Conservation (phyloP, 2,797 vertebrate genomes). For the Toxotes lorentzi region DNA sequence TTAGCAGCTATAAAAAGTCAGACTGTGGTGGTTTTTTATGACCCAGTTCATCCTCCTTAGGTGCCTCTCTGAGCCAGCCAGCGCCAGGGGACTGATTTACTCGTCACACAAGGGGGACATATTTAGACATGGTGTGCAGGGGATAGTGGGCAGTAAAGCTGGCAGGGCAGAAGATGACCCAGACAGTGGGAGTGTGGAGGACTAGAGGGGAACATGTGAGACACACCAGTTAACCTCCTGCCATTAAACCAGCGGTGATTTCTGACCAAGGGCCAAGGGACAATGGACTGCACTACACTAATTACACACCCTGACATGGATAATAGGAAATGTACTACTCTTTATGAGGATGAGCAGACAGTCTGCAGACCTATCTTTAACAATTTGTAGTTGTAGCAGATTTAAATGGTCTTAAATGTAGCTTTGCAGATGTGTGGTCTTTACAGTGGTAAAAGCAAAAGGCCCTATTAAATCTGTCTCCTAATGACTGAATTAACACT, state of each 20-base stretch:
- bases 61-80: slow-evolving; percentile 74
- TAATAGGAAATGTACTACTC: slow-evolving; percentile 63
- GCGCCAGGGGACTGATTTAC: slow-evolving; percentile 86
- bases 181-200: slow-evolving; percentile 74
- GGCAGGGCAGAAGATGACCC: slow-evolving; percentile 79
- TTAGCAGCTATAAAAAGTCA: slow-evolving; percentile 78
- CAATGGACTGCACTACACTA: slow-evolving; percentile 85
- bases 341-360: slow-evolving; percentile 61
- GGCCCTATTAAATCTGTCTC: slow-evolving; percentile 21
- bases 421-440: slow-evolving; percentile 19
- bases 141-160: slow-evolving; percentile 79
- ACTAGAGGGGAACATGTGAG: slow-evolving; percentile 73
- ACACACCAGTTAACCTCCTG: slow-evolving; percentile 77
- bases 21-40: slow-evolving; percentile 74
- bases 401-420: slow-evolving; percentile 40
- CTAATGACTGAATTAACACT: slow-evolving; percentile 27
- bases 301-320: slow-evolving; percentile 79
- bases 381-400: slow-evolving; percentile 33
- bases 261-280: slow-evolving; percentile 81
- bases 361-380: slow-evolving; percentile 43
- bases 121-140: slow-evolving; percentile 77
- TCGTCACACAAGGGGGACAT: slow-evolving; percentile 76
- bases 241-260: slow-evolving; percentile 85
- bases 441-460: slow-evolving; percentile 30
- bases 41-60: slow-evolving; percentile 69